phyloP scores from a whole-genome alignment of 2,113 vertebrate species.

The Collichthys lucidus region DNA sequence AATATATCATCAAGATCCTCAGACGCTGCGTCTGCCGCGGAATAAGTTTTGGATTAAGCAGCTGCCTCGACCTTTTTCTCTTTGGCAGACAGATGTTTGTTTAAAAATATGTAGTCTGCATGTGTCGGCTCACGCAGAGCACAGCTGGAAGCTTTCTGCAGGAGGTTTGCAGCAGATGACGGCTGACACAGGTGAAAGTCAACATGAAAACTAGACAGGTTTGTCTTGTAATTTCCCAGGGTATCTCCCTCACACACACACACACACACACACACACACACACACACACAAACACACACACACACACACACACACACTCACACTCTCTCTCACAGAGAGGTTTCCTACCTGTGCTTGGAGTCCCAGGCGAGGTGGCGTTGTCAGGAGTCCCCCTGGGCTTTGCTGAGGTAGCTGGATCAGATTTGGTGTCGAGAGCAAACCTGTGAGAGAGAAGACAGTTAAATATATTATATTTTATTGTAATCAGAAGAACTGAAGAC shows the following conservation, averaged over 20 bases:
- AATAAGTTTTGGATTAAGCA: neutral
- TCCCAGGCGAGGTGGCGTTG: conserved; percentile 87
- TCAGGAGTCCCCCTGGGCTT: conserved; percentile 88
- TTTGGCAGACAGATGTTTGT: neutral
- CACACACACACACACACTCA: too few species aligned
- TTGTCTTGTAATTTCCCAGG: neutral
- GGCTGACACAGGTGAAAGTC: neutral
- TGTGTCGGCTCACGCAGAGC: neutral
- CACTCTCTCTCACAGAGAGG: neutral
- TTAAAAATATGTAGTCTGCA: neutral
- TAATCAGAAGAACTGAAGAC: neutral
- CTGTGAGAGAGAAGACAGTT: conserved; percentile 65
- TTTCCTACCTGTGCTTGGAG: conserved; percentile 89
- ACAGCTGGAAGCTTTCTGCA: neutral
- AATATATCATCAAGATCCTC: conserved; percentile 12
- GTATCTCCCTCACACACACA: neutral
- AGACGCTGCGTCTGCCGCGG: neutral
- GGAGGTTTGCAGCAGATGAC: neutral
- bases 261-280: too few species aligned
- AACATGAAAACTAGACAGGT: neutral
- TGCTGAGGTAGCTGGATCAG: conserved; percentile 96
- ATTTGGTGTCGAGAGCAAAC: conserved; percentile 91
- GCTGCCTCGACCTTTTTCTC: neutral
- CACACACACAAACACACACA: too few species aligned
- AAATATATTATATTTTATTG: neutral